Percentiles rank a stretch among this genome's conserved stretches.
phyloP scores from a whole-genome alignment of 2,888 invertebrate species.

The Lycia hirtaria region DNA sequence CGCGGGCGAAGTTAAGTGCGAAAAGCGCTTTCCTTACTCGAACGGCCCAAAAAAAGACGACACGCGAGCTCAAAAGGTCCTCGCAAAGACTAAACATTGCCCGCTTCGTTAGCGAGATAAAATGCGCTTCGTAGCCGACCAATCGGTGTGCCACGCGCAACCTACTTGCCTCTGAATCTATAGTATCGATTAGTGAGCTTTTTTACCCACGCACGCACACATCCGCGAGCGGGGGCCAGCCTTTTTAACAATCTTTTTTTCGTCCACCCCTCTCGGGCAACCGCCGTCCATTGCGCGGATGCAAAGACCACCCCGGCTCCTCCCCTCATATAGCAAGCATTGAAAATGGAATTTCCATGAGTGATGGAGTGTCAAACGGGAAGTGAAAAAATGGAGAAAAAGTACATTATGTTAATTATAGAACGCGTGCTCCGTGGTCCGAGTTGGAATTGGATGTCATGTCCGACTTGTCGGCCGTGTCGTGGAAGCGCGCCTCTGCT shows the following conservation, averaged over 20 bases:
- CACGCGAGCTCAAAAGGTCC: slow-evolving; percentile 64
- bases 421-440: slow-evolving; percentile 74
- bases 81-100: slow-evolving; percentile 76
- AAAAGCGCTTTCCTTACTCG: slow-evolving; percentile 64
- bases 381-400: slow-evolving; percentile 84
- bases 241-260: slow-evolving; percentile 86
- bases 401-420: slow-evolving; percentile 85
- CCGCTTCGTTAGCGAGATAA: slow-evolving; percentile 78
- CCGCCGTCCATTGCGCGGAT: slow-evolving; percentile 84
- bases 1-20: slow-evolving; percentile 72
- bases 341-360: slow-evolving; percentile 86
- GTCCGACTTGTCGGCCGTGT: slow-evolving; percentile 63
- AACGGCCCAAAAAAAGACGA: slow-evolving; percentile 32
- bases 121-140: slow-evolving; percentile 63
- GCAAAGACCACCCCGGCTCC: slow-evolving; percentile 82
- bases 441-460: slow-evolving; percentile 84
- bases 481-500: slow-evolving; percentile 59
- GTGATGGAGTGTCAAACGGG: slow-evolving; percentile 86
- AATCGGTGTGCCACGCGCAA: slow-evolving; percentile 75
- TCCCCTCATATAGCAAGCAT: slow-evolving; percentile 79
- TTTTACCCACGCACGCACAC: slow-evolving; percentile 85
- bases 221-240: slow-evolving; percentile 78
- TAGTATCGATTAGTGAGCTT: slow-evolving; percentile 85
- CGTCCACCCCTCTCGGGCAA: slow-evolving; percentile 76
- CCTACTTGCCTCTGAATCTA: slow-evolving; percentile 84